Evolutionary conservation across 2,797 vertebrate species (phyloP), one percentile per base, ranked within the genome.

Genomic region (Poliocrania exsul): DNA sequence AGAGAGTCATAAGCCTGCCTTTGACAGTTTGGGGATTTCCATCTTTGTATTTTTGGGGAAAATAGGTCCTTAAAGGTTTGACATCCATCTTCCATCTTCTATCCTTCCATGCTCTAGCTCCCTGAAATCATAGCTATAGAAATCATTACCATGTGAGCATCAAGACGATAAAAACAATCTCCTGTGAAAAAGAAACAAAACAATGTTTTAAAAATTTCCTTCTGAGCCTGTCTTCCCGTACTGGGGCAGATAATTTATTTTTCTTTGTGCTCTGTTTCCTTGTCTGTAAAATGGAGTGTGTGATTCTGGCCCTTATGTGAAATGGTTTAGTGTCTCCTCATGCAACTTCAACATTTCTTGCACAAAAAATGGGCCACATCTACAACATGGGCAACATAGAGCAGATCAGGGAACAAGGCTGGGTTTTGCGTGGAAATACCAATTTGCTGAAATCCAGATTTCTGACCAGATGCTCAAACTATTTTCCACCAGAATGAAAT

Each of bases 341-440:
- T 11, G 3, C 16, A 70, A 51, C 20, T 24, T 77, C 64, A 87
- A 19, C 24, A 64, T 66, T 77, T 83, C 80, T 54, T 86, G 40
- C 54, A 42, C 33, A 61, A 65, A 70, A 90, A 38, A 16, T 8
- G 21, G 29, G 9, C 12, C 40, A 62, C 28, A 51, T 50, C 1
- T 2, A 73, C 33, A 60, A 58, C 0, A 1, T 8, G 13, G 61
- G 11, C 2, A 2, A 42, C 0, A 1, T n/a, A 35, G 61, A 81
- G 35, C 29, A 49, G 50, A 15, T 78, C 46, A 71, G 65, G 56
- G 28, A 23, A 44, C 11, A 46, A 1, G 1, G 24, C 20, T 61
- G 50, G 28, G 5, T 61, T 83, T 88, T 87, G n/a, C 42, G 28
- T 2, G 21, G 46, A 50, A 83, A 83, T 65, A 67, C 17, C 37